Base-by-base conservation (phyloP, 2,113 vertebrate species). In the Aphyosemion australe region DNA sequence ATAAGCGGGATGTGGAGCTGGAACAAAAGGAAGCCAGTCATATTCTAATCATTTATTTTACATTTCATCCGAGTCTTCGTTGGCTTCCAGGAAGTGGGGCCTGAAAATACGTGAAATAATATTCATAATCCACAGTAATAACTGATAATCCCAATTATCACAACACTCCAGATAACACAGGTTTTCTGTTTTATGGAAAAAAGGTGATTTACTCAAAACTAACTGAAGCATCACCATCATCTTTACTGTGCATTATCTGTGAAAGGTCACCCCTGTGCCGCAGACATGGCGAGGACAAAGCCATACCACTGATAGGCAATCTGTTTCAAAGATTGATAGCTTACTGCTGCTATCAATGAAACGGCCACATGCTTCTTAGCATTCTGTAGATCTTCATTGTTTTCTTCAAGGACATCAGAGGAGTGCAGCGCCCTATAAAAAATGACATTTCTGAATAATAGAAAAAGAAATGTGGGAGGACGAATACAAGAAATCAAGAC, bases 261-360 rank as follows among this genome's bases (percentile, higher is more conserved):
- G 20, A 84, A 77, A 85, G 84, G 87, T 88, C 85, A 88, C 81
- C 78, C 83, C 76, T 75, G 26, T 58, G 74, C 69, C 32, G 63
- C 41, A 70, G 73, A 71, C 61, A 75, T 85, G 84, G 79, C 66
- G 75, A 84, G 84, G 80, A 80, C 81, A 71, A 71, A 84, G 71
- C 82, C 58, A 56, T 60, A 53, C 79, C 61, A 46, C 60, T 75
- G 79, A 74, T 78, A 76, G 76, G 64, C 86, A 80, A 89, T 90
- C 88, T 85, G 84, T 88, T 87, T 76, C 51, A n/a, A 64, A 86
- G 87, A 91, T 84, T 89, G 84, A 89, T 88, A 75, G 84, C 75
- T 76, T 48, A 12, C 69, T 20, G 51, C 71, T 47, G 70, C 78
- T 77, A 84, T 77, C 82, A 84, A 70, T 76, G 84, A 77, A 79